phyloP scores from a whole-genome alignment of 2,797 vertebrate species.

The Myripristis murdjan region DNA sequence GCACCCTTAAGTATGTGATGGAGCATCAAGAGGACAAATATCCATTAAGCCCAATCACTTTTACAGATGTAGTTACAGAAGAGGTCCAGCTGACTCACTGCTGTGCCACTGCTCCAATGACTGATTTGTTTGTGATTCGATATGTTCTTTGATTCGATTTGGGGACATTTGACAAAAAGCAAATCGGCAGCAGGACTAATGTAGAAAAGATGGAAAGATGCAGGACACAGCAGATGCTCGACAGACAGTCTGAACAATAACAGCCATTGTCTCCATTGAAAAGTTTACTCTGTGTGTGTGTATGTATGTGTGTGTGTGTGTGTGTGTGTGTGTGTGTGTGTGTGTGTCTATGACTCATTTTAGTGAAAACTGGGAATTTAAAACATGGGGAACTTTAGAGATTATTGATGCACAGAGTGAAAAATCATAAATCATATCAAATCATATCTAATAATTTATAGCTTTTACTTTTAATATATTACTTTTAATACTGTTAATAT shows the following conservation, averaged over 20 bases:
- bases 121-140: conserved; percentile 16
- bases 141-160: conserved; percentile 20
- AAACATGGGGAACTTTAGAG: background rate
- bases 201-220: no score
- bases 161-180: no score
- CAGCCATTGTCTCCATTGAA: background rate
- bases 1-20: conserved; percentile 52
- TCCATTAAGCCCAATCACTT: conserved; percentile 14
- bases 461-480: no score
- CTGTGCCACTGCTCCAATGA: background rate
- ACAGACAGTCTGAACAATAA: background rate
- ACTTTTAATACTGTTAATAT: no score
- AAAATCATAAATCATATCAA: background rate
- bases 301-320: background rate
- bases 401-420: background rate
- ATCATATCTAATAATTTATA: no score
- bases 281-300: background rate
- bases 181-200: no score
- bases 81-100: conserved; percentile 6
- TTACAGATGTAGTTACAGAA: conserved; percentile 8
- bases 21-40: conserved; percentile 35
- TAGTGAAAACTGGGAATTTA: no score
- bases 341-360: background rate
- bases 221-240: background rate
- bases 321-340: conserved; percentile 1